These are phyloP conservation scores for Timema cristinae DNA, from an alignment of 2,888 invertebrate genomes.

Conservation along the genomic window DNA sequence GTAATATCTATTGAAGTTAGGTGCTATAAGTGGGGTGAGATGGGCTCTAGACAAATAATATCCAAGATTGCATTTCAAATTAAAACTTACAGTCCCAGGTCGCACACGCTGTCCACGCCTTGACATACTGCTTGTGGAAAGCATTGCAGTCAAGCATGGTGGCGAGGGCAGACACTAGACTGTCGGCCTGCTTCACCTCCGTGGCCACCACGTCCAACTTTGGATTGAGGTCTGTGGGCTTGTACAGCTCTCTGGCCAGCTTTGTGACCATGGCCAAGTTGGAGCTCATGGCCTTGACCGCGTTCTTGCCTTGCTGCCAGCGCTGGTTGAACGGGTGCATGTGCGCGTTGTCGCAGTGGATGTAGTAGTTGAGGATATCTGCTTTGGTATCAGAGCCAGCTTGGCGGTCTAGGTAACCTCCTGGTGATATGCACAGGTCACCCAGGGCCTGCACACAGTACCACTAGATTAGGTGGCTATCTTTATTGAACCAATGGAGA, in stretches of 20 bases:
- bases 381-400: conserved; percentile 52
- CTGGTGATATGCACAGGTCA: conserved; percentile 81
- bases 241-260: conserved; percentile 52
- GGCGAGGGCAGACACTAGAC: conserved; percentile 51
- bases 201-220: conserved; percentile 71
- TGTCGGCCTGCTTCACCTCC: conserved; percentile 73
- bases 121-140: conserved; percentile 77
- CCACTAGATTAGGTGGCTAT: not conserved
- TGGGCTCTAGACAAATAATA: too few relatives aligned
- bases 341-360: conserved; percentile 75
- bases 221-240: conserved; percentile 57
- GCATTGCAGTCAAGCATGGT: conserved; percentile 78
- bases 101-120: conserved; percentile 76
- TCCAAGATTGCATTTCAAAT: not conserved
- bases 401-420: conserved; percentile 62
- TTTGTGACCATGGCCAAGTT: conserved; percentile 48
- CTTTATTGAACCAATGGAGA: conserved; percentile 11
- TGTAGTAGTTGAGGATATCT: conserved; percentile 63
- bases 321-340: conserved; percentile 79
- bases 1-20: too few relatives aligned
- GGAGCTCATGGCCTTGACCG: conserved; percentile 53
- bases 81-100: conserved; percentile 62
- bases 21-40: too few relatives aligned
- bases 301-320: conserved; percentile 70
- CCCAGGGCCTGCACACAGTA: conserved; percentile 57